Percentiles rank a stretch among this genome's conserved stretches.
Conservation (phyloP, 2,888 invertebrate genomes). For the Ferdinandea cuprea region DNA sequence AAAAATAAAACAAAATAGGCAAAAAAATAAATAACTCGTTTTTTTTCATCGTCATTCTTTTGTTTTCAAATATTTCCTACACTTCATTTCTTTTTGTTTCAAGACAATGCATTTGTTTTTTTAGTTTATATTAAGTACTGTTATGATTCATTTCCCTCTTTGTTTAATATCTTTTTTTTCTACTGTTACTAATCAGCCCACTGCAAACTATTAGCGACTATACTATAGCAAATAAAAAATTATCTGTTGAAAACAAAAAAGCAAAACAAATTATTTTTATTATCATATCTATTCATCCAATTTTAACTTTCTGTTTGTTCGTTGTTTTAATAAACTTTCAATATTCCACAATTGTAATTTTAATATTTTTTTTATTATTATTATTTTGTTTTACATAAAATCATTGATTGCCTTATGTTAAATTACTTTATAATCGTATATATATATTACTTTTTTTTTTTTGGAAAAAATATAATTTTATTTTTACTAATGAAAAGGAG, state of each 20-base stretch:
- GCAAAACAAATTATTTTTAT: constrained; percentile 1
- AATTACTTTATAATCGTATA: constrained; percentile 51
- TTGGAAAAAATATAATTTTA: constrained; percentile 50
- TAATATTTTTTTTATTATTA: constrained; percentile 48
- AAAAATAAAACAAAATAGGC: constrained; percentile 62
- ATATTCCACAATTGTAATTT: constrained; percentile 38
- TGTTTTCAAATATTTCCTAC: constrained; percentile 46
- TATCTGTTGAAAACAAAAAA: constrained; percentile 6
- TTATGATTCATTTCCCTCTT: constrained; percentile 78
- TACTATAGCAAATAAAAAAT: constrained; percentile 17
- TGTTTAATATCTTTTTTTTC: constrained; percentile 78
- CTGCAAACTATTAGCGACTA: constrained; percentile 35
- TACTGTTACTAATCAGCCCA: constrained; percentile 33
- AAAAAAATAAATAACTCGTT: constrained; percentile 49
- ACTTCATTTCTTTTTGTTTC: constrained; percentile 45
- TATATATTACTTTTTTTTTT: constrained; percentile 32
- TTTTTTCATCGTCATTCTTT: constrained; percentile 55
- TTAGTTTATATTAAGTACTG: constrained; percentile 75
- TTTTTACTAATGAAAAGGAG: constrained; percentile 45
- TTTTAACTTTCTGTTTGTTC: constrained; percentile 43
- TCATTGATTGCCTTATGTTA: constrained; percentile 67
- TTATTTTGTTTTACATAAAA: constrained; percentile 41
- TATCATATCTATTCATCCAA: constrained; percentile 15
- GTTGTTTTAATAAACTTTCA: constrained; percentile 18
- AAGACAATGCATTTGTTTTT: constrained; percentile 54